Percentiles rank a stretch among this genome's conserved stretches.
These are phyloP conservation scores for Orchestia grillus DNA, from an alignment of 1,140 invertebrate species.

Conservation along the genomic window DNA sequence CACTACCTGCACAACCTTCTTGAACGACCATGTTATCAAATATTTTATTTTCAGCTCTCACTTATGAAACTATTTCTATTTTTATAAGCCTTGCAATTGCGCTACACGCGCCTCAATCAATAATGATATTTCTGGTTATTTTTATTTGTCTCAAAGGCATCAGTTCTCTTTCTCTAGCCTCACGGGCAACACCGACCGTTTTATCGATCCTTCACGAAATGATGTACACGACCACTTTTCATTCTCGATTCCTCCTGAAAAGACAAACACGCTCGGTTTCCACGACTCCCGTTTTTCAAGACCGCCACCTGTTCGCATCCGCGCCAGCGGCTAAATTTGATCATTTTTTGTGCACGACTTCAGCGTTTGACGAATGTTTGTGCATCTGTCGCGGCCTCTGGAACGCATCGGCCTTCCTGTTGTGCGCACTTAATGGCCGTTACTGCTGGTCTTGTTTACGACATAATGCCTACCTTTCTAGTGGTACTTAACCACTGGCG, in stretches of 20 bases:
- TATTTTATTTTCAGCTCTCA: background rate
- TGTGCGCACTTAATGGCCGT: background rate
- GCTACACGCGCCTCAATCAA: background rate
- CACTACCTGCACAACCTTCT: background rate
- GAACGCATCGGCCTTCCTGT: background rate
- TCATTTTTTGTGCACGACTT: background rate
- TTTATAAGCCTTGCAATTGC: background rate
- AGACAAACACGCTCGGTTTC: background rate
- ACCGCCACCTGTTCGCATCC: background rate
- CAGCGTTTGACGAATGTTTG: background rate
- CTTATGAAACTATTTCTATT: background rate
- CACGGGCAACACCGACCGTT: background rate
- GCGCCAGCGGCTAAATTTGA: background rate
- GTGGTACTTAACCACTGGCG: background rate
- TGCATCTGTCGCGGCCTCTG: background rate
- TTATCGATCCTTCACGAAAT: too few relatives aligned
- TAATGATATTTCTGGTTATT: background rate
- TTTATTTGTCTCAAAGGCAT: background rate
- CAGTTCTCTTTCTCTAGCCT: background rate
- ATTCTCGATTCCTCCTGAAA: background rate
- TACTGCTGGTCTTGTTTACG: background rate
- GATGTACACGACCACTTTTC: background rate
- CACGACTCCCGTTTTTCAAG: background rate
- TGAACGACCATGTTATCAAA: background rate
- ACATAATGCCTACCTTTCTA: background rate